Evolutionary conservation across 2,888 invertebrate species (phyloP).

Genomic region (Athetis lepigone): DNA sequence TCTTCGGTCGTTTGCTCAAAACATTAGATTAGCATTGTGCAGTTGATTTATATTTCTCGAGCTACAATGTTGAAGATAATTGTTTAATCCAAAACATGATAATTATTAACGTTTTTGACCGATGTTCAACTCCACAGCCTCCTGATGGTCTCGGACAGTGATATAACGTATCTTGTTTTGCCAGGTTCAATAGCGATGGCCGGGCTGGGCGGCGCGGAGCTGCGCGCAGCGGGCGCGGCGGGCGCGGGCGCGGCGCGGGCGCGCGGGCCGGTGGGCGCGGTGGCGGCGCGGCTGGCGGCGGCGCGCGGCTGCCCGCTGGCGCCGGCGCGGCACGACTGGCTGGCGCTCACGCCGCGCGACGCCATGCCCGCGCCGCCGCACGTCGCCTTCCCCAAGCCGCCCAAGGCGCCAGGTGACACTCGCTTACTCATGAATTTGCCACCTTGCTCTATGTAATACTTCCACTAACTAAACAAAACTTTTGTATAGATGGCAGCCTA

Average conservation of each 20-base stretch:
- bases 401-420: constrained; percentile 94
- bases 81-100: too few relatives aligned
- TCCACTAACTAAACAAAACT: too few relatives aligned
- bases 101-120: background rate
- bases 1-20: too few relatives aligned
- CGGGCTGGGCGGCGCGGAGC: constrained; percentile 89
- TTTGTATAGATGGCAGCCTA: constrained; percentile 94
- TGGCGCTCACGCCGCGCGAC: constrained; percentile 93
- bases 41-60: too few relatives aligned
- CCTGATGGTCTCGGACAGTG: too few relatives aligned
- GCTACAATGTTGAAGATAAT: too few relatives aligned
- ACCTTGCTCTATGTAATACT: too few relatives aligned
- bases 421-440: too few relatives aligned
- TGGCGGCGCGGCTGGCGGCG: constrained; percentile 84
- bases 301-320: constrained; percentile 81
- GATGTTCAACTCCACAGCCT: background rate
- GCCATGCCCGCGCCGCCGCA: constrained; percentile 95
- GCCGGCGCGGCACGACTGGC: constrained; percentile 91
- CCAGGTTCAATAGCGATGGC: constrained; percentile 89
- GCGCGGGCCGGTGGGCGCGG: constrained; percentile 82
- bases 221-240: constrained; percentile 70
- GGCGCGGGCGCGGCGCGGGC: constrained; percentile 75
- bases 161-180: background rate
- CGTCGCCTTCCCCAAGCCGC: constrained; percentile 97
- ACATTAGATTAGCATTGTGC: background rate